phyloP scores from a whole-genome alignment of 1,140 invertebrate genomes.

The Cephus cinctus region DNA sequence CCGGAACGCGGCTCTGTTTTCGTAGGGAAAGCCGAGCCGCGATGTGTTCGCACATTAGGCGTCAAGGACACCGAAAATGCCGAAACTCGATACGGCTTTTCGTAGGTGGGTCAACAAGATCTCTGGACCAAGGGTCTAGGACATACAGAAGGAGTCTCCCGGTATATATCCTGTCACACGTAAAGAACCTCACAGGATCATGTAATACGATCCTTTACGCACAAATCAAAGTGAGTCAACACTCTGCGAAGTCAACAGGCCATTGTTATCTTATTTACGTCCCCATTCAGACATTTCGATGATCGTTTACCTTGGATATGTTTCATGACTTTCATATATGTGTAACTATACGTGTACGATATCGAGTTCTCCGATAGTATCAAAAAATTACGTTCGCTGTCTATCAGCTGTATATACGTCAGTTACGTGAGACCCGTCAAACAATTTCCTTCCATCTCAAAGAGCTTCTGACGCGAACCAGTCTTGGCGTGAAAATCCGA shows the following conservation, averaged over 20 bases:
- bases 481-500: slow-evolving; percentile 45
- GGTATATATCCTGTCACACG: not conserved
- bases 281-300: too few relatives aligned
- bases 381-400: too few relatives aligned
- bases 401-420: too few relatives aligned
- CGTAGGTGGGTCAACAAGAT: slow-evolving; percentile 38
- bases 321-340: too few relatives aligned
- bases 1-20: not conserved
- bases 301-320: too few relatives aligned
- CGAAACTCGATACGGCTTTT: slow-evolving; percentile 30
- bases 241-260: not conserved
- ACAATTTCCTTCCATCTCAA: too few relatives aligned
- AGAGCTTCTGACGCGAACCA: too few relatives aligned
- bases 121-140: not conserved
- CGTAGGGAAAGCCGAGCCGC: not conserved
- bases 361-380: too few relatives aligned
- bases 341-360: too few relatives aligned
- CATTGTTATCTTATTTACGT: too few relatives aligned
- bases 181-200: not conserved
- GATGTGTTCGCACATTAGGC: not conserved
- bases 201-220: not conserved
- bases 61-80: slow-evolving; percentile 1
- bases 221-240: not conserved
- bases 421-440: too few relatives aligned
- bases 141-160: not conserved